Conservation (phyloP, 1,140 invertebrate species). For the Papilio dardanus region DNA sequence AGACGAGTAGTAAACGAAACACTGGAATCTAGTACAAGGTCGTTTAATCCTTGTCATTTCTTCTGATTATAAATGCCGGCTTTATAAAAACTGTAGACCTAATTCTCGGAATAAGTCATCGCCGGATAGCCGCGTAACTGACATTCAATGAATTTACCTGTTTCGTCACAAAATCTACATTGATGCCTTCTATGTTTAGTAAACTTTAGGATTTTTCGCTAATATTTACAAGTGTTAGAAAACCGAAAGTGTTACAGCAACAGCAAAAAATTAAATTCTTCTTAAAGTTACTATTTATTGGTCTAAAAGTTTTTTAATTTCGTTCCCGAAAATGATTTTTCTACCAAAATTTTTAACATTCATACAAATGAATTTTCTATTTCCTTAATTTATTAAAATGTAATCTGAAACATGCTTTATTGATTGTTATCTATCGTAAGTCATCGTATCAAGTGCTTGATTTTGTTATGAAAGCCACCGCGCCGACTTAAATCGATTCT, state of each 20-base stretch:
- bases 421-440: neutral
- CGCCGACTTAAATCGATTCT: neutral
- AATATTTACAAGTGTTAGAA: neutral
- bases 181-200: neutral
- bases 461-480: conserved; percentile 17
- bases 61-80: conserved; percentile 22
- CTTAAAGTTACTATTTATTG: no score
- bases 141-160: neutral
- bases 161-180: neutral
- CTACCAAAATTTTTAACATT: no score
- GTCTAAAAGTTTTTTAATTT: no score
- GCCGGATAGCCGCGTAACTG: neutral
- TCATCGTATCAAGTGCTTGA: neutral
- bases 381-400: neutral
- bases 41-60: conserved; percentile 40
- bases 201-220: neutral
- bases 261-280: no score
- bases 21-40: conserved; percentile 46
- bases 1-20: conserved; percentile 44
- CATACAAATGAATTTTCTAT: no score
- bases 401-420: neutral
- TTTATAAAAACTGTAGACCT: conserved; percentile 33
- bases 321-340: no score
- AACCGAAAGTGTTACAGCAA: no score
- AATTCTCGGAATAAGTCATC: conserved; percentile 23